These are phyloP conservation scores for Cephus runcator DNA, from an alignment of 2,888 invertebrate genomes.

Conservation along the genomic window DNA sequence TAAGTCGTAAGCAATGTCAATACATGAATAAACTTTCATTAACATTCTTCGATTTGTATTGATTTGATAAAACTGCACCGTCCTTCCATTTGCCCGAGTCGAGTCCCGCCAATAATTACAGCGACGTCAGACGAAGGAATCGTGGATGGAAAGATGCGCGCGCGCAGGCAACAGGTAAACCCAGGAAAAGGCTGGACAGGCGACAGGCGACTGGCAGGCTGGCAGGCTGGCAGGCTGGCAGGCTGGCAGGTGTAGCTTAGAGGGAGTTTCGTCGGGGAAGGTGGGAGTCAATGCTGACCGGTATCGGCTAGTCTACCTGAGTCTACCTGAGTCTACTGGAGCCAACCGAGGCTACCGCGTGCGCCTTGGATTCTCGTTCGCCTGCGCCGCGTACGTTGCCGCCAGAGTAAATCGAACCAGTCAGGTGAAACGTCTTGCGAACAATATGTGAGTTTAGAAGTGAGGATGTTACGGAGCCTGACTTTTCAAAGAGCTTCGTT, in stretches of 20 bases:
- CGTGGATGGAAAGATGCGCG: slow-evolving; percentile 22
- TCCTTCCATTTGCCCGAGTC: too few species aligned
- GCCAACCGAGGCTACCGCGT: slow-evolving; percentile 19
- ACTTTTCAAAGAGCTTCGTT: neutral
- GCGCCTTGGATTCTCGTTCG: slow-evolving; percentile 34
- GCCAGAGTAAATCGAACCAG: slow-evolving; percentile 42
- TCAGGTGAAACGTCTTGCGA: slow-evolving; percentile 24
- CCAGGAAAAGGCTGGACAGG: neutral
- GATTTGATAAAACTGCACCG: too few species aligned
- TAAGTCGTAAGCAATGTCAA: neutral
- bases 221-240: too few species aligned
- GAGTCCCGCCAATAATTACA: neutral
- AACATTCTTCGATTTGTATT: neutral
- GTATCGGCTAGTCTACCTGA: slow-evolving; percentile 21
- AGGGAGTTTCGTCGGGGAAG: slow-evolving; percentile 38
- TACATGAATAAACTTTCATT: neutral
- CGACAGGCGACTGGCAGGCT: neutral
- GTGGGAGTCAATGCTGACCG: slow-evolving; percentile 52
- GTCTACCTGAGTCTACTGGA: slow-evolving; percentile 8
- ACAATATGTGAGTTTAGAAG: slow-evolving; percentile 7
- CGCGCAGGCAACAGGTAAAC: slow-evolving; percentile 52
- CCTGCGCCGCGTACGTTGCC: slow-evolving; percentile 41
- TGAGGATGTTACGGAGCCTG: neutral
- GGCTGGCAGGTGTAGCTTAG: slow-evolving; percentile 29
- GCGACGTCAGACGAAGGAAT: neutral